Evolutionary conservation across 2,113 vertebrate species (phyloP), one percentile per base, ranked within the genome.

Genomic region (Embiotoca jacksoni): DNA sequence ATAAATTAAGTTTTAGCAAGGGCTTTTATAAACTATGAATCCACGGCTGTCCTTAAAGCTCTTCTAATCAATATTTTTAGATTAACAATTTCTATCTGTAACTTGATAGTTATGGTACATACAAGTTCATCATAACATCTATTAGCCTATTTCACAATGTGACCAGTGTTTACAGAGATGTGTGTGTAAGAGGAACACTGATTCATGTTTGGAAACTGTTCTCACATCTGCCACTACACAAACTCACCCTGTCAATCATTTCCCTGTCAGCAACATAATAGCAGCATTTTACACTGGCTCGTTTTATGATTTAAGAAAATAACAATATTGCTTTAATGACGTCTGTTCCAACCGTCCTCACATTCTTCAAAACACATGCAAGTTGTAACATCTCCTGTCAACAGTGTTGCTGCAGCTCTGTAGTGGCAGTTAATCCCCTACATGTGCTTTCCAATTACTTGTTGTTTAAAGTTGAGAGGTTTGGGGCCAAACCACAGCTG

Each of bases 311-410:
- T 72, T 57, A 72, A 73, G 68, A 81, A 78, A 85, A 82, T 78
- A 80, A 56, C 52, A 53, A 66, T 71, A 75, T 79, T 66, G 52
- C 56, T 54, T 56, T 54, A 11, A 72, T 86, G 72, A 83, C 56
- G 41, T 53, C 31, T 63, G 66, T 78, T 63, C 69, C 41, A 52
- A 31, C 66, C 71, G 53, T 78, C 73, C 60, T 80, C 60, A 64
- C 67, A 70, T 85, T 83, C 59, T 46, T 85, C 52, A 80, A 80
- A 86, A 80, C 82, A 80, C 80, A 79, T 63, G 61, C 91, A 86
- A 75, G 93, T 85, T 70, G 58, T 66, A 89, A 84, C 93, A 79
- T 46, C 87, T 82, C 82, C 58, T 37, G 33, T 80, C 55, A 53
- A 55, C 63, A 72, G 49, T 54, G 62, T 75, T 80, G 62, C 49